Conservation (phyloP, 2,888 invertebrate genomes). For the Cephalotes varians region DNA sequence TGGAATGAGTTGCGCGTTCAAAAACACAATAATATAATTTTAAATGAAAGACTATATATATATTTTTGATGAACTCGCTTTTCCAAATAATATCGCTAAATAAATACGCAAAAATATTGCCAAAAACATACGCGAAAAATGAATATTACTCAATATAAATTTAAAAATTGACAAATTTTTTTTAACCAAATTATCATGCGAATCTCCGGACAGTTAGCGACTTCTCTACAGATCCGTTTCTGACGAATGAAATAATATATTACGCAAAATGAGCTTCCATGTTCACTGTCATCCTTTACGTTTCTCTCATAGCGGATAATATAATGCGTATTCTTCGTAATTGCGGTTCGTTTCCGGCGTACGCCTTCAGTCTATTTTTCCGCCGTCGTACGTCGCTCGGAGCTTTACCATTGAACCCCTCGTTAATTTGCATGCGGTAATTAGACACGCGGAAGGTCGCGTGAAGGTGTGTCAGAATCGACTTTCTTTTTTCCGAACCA, state of each 20-base stretch:
- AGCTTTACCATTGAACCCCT: slow-evolving; percentile 40
- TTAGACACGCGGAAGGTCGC: slow-evolving; percentile 35
- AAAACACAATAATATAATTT: not conserved
- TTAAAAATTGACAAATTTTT: not conserved
- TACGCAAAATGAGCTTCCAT: not conserved
- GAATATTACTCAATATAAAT: not conserved
- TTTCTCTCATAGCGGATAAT: not conserved
- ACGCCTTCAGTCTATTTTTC: slow-evolving; percentile 24
- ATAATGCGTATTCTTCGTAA: slow-evolving; percentile 10
- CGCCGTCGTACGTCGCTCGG: slow-evolving; percentile 1
- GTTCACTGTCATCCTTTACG: not conserved
- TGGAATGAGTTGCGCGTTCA: not conserved
- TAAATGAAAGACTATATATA: not conserved
- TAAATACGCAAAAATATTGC: not conserved
- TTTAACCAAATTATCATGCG: not conserved
- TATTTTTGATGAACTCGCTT: not conserved
- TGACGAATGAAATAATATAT: not conserved
- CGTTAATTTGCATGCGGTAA: slow-evolving; percentile 52
- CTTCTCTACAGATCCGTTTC: not conserved
- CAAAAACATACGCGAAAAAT: not conserved
- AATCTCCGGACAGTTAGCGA: not conserved
- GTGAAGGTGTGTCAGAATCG: slow-evolving; percentile 15
- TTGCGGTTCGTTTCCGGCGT: slow-evolving; percentile 25
- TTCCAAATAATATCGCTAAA: slow-evolving; percentile 3
- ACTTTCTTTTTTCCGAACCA: slow-evolving; percentile 22